Evolutionary conservation across 1,140 invertebrate species (phyloP).

Genomic region (Trachymyrmex cornetzi): DNA sequence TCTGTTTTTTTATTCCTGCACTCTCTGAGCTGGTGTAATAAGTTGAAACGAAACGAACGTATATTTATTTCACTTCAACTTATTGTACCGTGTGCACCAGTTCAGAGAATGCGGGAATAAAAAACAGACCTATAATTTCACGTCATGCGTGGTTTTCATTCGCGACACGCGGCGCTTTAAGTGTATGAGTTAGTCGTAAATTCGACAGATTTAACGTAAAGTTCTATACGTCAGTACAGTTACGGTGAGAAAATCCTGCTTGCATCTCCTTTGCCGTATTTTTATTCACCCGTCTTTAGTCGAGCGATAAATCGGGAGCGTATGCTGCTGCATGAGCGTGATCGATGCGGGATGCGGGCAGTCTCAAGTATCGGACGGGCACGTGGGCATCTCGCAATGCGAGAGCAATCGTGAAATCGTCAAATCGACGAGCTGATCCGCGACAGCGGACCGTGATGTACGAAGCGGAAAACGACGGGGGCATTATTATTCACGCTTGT

Average conservation of each 20-base stretch:
- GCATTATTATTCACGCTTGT: conserved; percentile 43
- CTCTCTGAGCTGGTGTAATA: too few relatives aligned
- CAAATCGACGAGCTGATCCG: conserved; percentile 36
- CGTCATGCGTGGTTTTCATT: neutral
- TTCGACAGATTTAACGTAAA: conserved; percentile 61
- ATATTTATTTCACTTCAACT: too few relatives aligned
- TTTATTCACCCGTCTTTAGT: conserved; percentile 24
- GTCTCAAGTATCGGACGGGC: conserved; percentile 11
- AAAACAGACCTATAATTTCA: neutral
- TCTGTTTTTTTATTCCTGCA: too few relatives aligned
- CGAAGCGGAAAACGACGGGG: conserved; percentile 42
- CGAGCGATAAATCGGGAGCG: conserved; percentile 36
- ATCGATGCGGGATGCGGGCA: conserved; percentile 3
- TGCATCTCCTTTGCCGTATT: neutral
- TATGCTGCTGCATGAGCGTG: neutral
- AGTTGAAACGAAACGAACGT: too few relatives aligned
- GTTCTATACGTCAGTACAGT: conserved; percentile 44
- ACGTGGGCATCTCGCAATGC: neutral
- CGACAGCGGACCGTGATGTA: neutral
- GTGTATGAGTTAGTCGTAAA: conserved; percentile 59
- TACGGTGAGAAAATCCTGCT: conserved; percentile 37
- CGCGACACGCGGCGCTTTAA: neutral
- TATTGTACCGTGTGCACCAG: too few relatives aligned
- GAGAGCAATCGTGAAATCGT: conserved; percentile 29
- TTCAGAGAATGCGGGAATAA: too few relatives aligned